Conservation (phyloP, 2,113 vertebrate genomes). For the Heterotis niloticus region DNA sequence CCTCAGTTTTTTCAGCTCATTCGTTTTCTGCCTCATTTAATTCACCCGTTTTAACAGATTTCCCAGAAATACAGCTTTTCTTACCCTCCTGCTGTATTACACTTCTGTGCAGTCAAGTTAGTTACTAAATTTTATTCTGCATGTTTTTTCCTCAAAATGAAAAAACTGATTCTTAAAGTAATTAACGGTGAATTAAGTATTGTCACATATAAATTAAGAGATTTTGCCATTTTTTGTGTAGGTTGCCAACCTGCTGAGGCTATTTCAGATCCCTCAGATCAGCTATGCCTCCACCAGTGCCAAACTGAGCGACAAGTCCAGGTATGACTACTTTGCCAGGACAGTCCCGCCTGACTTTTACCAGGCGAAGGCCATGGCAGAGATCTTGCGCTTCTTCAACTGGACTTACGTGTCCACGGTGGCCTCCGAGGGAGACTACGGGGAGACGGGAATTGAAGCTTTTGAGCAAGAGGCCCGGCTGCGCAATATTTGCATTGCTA, state of each 20-base stretch:
- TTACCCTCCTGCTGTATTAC: no score
- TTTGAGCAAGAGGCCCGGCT: conserved; percentile 93
- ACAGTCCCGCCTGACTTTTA: conserved; percentile 97
- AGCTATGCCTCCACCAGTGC: conserved; percentile 97
- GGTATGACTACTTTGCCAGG: conserved; percentile 93
- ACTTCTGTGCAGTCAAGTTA: no score
- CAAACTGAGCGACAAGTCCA: conserved; percentile 94
- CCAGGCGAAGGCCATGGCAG: conserved; percentile 97
- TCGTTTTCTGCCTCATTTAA: no score
- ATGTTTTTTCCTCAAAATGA: no score
- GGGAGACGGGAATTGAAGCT: conserved; percentile 94
- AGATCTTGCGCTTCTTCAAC: conserved; percentile 91
- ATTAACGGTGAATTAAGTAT: no score
- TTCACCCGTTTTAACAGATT: no score
- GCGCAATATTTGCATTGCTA: conserved; percentile 96
- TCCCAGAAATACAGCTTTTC: no score
- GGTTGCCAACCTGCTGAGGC: conserved; percentile 94
- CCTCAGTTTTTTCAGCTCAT: no score
- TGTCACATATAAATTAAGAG: no score
- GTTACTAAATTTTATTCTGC: no score
- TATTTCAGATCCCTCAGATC: conserved; percentile 98
- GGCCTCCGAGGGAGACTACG: conserved; percentile 93
- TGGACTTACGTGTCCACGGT: conserved; percentile 98
- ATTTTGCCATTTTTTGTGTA: conserved; percentile 47
- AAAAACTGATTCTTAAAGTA: no score